These are phyloP conservation scores for Brachycybe producta DNA, from an alignment of 2,888 invertebrate species.

Conservation along the genomic window DNA sequence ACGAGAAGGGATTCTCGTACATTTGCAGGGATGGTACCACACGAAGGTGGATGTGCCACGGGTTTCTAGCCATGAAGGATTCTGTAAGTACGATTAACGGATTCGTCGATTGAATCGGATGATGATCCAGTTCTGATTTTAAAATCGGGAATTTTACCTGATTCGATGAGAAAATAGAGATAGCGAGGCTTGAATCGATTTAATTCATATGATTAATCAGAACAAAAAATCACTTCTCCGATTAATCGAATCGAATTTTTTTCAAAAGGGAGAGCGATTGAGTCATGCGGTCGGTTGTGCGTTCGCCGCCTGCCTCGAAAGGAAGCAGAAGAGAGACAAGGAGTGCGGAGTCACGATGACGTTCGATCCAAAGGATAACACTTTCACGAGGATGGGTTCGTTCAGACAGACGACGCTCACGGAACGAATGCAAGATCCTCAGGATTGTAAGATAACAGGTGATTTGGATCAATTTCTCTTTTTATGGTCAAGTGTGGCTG, in stretches of 20 bases:
- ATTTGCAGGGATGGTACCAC: constrained; percentile 98
- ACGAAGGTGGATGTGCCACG: constrained; percentile 99
- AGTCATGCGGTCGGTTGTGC: constrained; percentile 99
- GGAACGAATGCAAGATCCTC: constrained; percentile 55
- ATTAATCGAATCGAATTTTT: too few species aligned
- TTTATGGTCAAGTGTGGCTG: too few species aligned
- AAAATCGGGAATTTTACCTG: too few species aligned
- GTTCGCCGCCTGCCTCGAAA: constrained; percentile 93
- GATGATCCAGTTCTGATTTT: too few species aligned
- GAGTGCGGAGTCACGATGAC: constrained; percentile 90
- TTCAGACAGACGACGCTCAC: constrained; percentile 74
- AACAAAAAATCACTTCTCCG: too few species aligned
- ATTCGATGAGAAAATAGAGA: too few species aligned
- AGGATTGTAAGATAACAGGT: constrained; percentile 45
- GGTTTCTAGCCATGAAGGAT: constrained; percentile 89
- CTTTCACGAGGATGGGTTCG: constrained; percentile 84
- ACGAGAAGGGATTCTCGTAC: constrained; percentile 96
- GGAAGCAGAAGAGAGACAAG: constrained; percentile 93
- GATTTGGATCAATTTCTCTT: too few species aligned
- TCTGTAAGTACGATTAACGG: constrained; percentile 45
- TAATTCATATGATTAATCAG: too few species aligned
- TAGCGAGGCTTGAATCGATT: too few species aligned
- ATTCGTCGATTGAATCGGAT: too few species aligned
- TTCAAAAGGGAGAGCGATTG: constrained; percentile 83
- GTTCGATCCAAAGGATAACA: constrained; percentile 75